Evolutionary conservation across 2,797 vertebrate genomes (phyloP), one percentile per base, ranked within the genome.

Genomic region (Mionectes olivaceus): DNA sequence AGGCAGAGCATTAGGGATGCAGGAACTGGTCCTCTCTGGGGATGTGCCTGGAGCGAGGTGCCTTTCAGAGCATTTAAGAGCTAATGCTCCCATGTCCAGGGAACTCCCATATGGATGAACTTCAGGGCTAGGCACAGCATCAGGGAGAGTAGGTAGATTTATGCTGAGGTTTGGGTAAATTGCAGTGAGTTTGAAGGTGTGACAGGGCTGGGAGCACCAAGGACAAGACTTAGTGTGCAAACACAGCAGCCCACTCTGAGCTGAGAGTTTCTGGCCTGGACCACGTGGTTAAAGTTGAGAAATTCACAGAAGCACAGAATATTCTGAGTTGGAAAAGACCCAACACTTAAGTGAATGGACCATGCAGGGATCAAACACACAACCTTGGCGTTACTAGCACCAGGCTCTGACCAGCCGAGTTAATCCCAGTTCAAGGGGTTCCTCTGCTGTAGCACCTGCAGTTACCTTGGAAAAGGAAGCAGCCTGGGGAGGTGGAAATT

Each of bases 51-150:
- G 41, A 82, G 57, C 0, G 30, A 89, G 93, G 87, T 79, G 78
- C 33, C 87, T 94, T 61, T 83, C 84, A 71, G 70, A 93, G 63
- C 10, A 0, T 91, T 95, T 89, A 90, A 53, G 74, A 93, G 61
- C 77, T 93, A 81, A 86, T 94, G 89, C 77, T 90, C 84, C 74
- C 21, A 82, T 53, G 87, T 87, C 78, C 87, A 33, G 74, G 77
- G 77, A 93, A 32, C 77, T 95, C 93, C 87, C 93, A 86, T 52
- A 24, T 2, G 44, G 91, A 93, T 75, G 67, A 87, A 89, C 70
- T 75, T 27, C 4, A 4, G 74, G 74, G 70, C 80, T 81, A 84
- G 90, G 89, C 59, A n/a, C 0, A 4, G 73, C 41, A 52, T 49
- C 33, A 2, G 53, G 22, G 25, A 64, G 61, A 90, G 37, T 3